Evolutionary conservation across 2,888 invertebrate genomes (phyloP), one percentile per base, ranked within the genome.

Genomic region (Hirtodrosophila histrioides): DNA sequence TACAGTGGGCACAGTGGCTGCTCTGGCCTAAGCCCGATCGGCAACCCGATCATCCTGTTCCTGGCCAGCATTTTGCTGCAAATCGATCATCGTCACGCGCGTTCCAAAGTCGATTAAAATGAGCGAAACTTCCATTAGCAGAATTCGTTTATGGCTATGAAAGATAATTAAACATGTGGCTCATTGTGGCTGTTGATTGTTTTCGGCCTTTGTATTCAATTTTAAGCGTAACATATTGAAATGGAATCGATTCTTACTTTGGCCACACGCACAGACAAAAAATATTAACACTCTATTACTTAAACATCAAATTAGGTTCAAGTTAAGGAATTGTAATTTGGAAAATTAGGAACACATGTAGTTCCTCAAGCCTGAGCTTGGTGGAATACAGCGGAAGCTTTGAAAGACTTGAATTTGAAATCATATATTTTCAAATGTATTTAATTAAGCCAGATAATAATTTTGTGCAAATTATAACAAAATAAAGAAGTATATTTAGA

Each of bases 1-100:
- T 27, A 27, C 49, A 31, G 46, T 40, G 11, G 40, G 11, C n/a
- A 11, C 31, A 6, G 4, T 12, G 11, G 17, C 35, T 12, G 39
- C 43, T 33, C 12, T 17, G 29, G 60, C 40, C 36, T 12, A 41
- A 50, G 36, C 55, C 36, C 36, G 48, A 45, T 53, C 17, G 44
- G 54, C 50, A 67, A 55, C 35, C 40, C 35, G 65, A 70, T 69
- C 66, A 66, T 75, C 73, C 78, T 66, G 65, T 54, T 62, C 46
- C 50, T 61, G 66, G 44, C 46, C 17, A 54, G 41, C 50, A 31
- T 27, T 51, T 68, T 41, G 45, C 56, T 43, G 33, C 44, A 60
- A 74, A 83, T 86, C 86, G 78, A 85, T 86, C 82, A 85, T 83
- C 79, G 79, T 83, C 86, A 83, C 83, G 86, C 77, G 68, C 78